These are phyloP conservation scores for Cephus sareptanus DNA, from an alignment of 2,888 invertebrate species.

Conservation along the genomic window DNA sequence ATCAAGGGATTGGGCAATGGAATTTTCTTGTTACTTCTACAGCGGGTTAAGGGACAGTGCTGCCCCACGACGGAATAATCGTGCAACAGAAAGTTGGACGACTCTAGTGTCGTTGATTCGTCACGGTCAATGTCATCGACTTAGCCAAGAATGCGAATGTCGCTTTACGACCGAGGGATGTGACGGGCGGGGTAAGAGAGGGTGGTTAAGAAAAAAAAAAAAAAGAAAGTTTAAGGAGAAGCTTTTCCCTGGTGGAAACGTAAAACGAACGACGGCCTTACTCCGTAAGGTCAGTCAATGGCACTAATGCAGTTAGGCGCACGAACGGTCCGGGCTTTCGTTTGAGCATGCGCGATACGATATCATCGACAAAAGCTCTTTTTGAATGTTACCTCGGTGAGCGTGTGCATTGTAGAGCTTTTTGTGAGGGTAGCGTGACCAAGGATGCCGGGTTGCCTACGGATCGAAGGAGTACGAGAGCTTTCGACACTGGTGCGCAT, in stretches of 20 bases:
- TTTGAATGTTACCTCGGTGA: slow-evolving; percentile 12
- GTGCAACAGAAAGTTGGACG: background rate
- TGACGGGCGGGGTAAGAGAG: background rate
- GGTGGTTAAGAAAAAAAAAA: background rate
- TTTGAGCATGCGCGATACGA: slow-evolving; percentile 11
- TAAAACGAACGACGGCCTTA: background rate
- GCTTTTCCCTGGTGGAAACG: background rate
- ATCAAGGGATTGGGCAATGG: background rate
- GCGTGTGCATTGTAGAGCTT: slow-evolving; percentile 29
- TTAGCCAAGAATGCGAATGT: background rate
- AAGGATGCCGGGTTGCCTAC: slow-evolving; percentile 31
- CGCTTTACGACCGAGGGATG: background rate
- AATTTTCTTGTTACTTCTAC: background rate
- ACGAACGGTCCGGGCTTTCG: background rate
- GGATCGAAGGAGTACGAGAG: slow-evolving; percentile 49
- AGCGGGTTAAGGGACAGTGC: background rate
- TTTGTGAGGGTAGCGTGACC: slow-evolving; percentile 19
- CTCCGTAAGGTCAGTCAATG: slow-evolving; percentile 12
- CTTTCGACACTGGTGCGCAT: slow-evolving; percentile 41
- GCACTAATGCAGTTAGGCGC: slow-evolving; percentile 8
- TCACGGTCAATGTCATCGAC: slow-evolving; percentile 1
- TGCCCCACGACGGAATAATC: background rate
- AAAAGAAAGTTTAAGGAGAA: background rate
- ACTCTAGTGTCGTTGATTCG: background rate
- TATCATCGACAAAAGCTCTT: slow-evolving; percentile 32